Base-by-base conservation (phyloP, 2,113 vertebrate genomes). In the Mola mola region DNA sequence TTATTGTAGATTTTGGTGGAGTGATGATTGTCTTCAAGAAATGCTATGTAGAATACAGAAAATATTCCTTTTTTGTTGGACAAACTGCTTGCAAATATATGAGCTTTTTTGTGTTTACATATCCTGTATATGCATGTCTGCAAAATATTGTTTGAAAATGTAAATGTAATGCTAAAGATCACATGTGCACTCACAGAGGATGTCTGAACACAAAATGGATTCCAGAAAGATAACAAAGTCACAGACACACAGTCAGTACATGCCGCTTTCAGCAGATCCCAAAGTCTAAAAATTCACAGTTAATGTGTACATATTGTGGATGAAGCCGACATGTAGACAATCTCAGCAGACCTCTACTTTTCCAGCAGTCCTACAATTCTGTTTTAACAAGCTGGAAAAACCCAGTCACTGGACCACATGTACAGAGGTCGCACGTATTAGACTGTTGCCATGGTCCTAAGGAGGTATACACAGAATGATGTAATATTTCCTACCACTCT, bases 1-100 rank as follows among this genome's bases (percentile, higher is more conserved):
- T 90, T 88, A 71, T 88, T 43, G 89, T 93, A 94, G 93, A 71
- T 63, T 88, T 90, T 90, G 90, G 90, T 93, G 92, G 87, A 92
- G 88, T 94, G 81, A 87, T 49, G 85, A 90, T 91, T 88, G 90
- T 92, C 89, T 90, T 93, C 86, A 91, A 83, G 72, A 72, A 90
- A 77, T 84, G 41, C 89, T 87, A 81, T 48, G 81, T 93, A 89
- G 87, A 86, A 71, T 75, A 81, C 83, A 81, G 63, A 86, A 85
- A 68, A 79, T 56, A 61, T 82, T 79, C 40, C 50, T 78, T 42
- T 89, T 93, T 94, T 94, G 93, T 92, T 92, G 90, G 91, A 91
- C 91, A 92, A 91, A 92, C 89, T 90, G 87, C 72, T 80, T 57
- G 11, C 43, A 60, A 17, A 56, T 71, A 31, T 76, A 24, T 2